Conservation (phyloP, 2,888 invertebrate species). For the Andrena bucephala region DNA sequence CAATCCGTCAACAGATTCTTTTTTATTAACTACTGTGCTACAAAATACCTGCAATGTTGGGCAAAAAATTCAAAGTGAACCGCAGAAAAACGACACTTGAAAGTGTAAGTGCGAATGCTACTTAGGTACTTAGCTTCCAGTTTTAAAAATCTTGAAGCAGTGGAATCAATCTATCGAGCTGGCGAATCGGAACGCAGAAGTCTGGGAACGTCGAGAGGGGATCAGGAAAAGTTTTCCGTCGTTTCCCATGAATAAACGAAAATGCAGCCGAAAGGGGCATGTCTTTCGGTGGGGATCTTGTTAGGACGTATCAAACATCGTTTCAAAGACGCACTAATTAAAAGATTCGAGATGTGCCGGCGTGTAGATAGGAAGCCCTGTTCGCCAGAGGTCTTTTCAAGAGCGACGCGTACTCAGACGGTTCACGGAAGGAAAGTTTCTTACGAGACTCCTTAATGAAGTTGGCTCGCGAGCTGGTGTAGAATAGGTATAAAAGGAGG, state of each 20-base stretch:
- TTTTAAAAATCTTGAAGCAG: too few species aligned
- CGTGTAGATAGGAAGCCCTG: slow-evolving; percentile 2
- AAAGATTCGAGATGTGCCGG: slow-evolving; percentile 19
- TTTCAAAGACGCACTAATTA: slow-evolving; percentile 36
- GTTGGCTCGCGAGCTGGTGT: not conserved
- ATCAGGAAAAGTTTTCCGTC: slow-evolving; percentile 1
- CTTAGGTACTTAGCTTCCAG: too few species aligned
- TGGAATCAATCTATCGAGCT: not conserved
- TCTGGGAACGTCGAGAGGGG: not conserved
- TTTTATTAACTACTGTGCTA: too few species aligned
- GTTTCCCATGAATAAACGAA: not conserved
- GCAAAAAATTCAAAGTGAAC: too few species aligned
- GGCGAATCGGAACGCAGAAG: not conserved
- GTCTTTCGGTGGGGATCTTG: not conserved
- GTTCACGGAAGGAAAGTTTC: slow-evolving; percentile 6
- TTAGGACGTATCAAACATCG: slow-evolving; percentile 22
- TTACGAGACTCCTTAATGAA: slow-evolving; percentile 24
- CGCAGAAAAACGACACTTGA: too few species aligned
- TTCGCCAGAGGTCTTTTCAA: slow-evolving; percentile 4
- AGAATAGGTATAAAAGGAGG: not conserved
- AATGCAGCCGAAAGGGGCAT: not conserved
- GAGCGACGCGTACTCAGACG: slow-evolving; percentile 11
- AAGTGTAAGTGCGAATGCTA: too few species aligned
- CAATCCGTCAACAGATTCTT: too few species aligned
- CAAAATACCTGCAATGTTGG: too few species aligned